Evolutionary conservation across 2,113 vertebrate species (phyloP).

Genomic region (Paralichthys olivaceus): DNA sequence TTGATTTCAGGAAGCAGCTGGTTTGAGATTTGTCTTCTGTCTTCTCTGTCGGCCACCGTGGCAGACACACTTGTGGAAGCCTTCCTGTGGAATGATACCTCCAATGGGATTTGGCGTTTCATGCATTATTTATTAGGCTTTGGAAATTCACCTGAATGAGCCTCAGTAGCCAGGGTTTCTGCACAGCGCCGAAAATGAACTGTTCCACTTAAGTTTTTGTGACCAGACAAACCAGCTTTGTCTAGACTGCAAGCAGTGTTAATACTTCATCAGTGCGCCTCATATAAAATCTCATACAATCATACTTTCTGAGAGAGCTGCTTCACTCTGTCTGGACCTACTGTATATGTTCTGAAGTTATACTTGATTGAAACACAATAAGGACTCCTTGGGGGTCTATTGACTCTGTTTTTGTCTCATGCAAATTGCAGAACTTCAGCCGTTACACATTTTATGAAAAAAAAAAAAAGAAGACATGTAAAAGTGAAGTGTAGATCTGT

Average conservation of each 20-base stretch:
- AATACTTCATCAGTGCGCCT: background rate
- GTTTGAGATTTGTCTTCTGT: slow-evolving; percentile 42
- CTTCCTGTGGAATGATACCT: slow-evolving; percentile 65
- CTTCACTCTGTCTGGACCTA: background rate
- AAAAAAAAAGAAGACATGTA: background rate
- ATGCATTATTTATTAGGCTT: slow-evolving; percentile 74
- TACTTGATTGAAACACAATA: background rate
- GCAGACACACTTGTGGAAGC: slow-evolving; percentile 42
- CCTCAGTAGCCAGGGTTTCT: slow-evolving; percentile 28
- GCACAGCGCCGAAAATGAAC: slow-evolving; percentile 34
- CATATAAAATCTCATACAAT: background rate
- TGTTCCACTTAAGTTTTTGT: slow-evolving; percentile 16
- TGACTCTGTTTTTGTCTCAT: slow-evolving; percentile 4
- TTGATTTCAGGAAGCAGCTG: slow-evolving; percentile 41
- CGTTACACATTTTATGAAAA: background rate
- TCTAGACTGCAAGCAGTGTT: slow-evolving; percentile 2
- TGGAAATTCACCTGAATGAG: slow-evolving; percentile 60
- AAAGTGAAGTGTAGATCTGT: background rate
- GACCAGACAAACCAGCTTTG: slow-evolving; percentile 4
- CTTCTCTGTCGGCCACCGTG: slow-evolving; percentile 5
- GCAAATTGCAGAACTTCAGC: slow-evolving; percentile 1
- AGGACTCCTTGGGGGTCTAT: background rate
- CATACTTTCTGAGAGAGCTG: background rate
- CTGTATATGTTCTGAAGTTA: background rate
- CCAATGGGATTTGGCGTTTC: slow-evolving; percentile 70